A percentile compares a stretch with the other conserved stretches of the same genome.
Evolutionary conservation across 2,888 invertebrate genomes (phyloP).

Genomic region (Eilema caniola): DNA sequence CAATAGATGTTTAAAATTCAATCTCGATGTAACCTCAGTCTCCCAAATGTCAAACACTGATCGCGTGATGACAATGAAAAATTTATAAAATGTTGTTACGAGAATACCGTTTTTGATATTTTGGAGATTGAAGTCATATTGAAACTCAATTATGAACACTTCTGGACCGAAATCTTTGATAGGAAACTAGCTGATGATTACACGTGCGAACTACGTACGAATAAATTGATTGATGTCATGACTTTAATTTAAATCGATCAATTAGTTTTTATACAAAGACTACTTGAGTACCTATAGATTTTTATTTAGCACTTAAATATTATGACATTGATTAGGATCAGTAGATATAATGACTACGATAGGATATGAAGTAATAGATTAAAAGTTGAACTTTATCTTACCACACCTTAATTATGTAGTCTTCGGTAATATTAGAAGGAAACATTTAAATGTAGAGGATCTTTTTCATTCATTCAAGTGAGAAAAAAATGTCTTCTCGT

Average conservation of each 20-base stretch:
- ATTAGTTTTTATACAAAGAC: slow-evolving; percentile 7
- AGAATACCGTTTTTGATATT: no score
- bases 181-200: no score
- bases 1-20: no score
- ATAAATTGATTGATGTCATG: slow-evolving; percentile 18
- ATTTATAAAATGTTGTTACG: no score
- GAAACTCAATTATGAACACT: no score
- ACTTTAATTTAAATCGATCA: slow-evolving; percentile 13
- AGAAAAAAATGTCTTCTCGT: no score
- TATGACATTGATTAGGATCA: slow-evolving; percentile 7
- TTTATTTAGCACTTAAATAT: slow-evolving; percentile 10
- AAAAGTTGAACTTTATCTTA: neutral
- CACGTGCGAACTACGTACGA: neutral
- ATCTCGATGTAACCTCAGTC: no score
- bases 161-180: no score
- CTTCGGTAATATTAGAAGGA: neutral
- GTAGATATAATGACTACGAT: neutral
- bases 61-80: no score
- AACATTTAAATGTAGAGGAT: neutral
- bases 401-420: neutral
- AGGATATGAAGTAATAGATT: neutral
- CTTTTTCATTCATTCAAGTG: no score
- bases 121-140: no score
- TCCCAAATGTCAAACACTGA: no score
- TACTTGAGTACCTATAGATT: slow-evolving; percentile 13